These are phyloP conservation scores for Paelopatides confundens DNA, from an alignment of 53 echinoderm and acorn worm species.

Conservation along the genomic window DNA sequence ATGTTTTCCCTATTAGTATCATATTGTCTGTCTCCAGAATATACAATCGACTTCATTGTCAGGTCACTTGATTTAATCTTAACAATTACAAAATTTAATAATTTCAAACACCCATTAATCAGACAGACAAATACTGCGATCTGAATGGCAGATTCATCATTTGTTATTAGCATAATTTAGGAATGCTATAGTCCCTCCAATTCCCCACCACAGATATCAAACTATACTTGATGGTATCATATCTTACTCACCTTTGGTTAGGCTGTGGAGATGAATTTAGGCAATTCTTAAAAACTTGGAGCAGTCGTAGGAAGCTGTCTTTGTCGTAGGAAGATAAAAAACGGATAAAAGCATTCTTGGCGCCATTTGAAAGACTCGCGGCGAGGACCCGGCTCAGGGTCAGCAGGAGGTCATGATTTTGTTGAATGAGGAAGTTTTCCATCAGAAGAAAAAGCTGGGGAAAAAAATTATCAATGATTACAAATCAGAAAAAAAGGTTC, in stretches of 20 bases:
- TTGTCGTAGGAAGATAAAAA: conserved; percentile 67
- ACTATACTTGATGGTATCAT: too few species aligned
- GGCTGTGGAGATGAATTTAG: conserved; percentile 76
- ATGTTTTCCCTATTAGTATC: too few species aligned
- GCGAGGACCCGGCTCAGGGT: conserved; percentile 77
- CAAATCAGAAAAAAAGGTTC: not conserved
- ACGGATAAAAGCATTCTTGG: conserved; percentile 58
- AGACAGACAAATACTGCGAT: too few species aligned
- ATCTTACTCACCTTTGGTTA: conserved; percentile 75
- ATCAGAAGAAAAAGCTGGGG: conserved; percentile 76
- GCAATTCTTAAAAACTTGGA: conserved; percentile 75
- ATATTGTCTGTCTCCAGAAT: too few species aligned
- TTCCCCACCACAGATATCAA: too few species aligned
- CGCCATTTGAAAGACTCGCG: conserved; percentile 58
- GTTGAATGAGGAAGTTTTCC: conserved; percentile 77
- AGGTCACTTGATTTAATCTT: too few species aligned
- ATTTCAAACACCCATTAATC: too few species aligned
- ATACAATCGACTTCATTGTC: too few species aligned
- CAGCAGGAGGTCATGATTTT: conserved; percentile 71
- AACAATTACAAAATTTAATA: too few species aligned
- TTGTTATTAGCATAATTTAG: too few species aligned
- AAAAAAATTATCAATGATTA: not conserved
- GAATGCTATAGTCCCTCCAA: too few species aligned
- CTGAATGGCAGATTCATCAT: too few species aligned
- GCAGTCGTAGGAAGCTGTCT: conserved; percentile 72